Conservation (phyloP, 2,113 vertebrate genomes). For the Istiophorus platypterus region DNA sequence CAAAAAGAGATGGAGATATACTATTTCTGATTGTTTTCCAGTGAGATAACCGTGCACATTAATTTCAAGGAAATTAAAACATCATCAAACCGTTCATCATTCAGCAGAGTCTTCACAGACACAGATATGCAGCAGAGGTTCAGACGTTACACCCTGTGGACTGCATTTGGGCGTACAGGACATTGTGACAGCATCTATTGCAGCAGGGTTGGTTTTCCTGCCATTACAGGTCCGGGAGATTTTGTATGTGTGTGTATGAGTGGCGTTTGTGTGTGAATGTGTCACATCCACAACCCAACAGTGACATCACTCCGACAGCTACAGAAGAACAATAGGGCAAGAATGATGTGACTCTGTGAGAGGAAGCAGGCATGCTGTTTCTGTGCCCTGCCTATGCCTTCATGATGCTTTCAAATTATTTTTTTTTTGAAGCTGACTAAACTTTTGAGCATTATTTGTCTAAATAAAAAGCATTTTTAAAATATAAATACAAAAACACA, state of each 20-base stretch:
- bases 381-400: conserved; percentile 54
- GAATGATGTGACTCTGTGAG: conserved; percentile 70
- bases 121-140: background rate
- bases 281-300: conserved; percentile 67
- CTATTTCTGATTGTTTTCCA: background rate
- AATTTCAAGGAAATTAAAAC: background rate
- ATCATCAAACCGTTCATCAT: background rate
- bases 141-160: conserved; percentile 31
- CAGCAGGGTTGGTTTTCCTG: conserved; percentile 61
- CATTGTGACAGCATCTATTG: conserved; percentile 41
- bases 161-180: conserved; percentile 48
- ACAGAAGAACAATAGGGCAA: conserved; percentile 78
- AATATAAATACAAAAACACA: background rate
- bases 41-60: background rate
- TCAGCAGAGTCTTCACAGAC: background rate
- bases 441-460: background rate
- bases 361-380: conserved; percentile 77
- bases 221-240: conserved; percentile 42
- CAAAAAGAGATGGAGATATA: background rate
- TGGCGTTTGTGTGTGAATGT: conserved; percentile 26
- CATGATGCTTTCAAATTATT: conserved; percentile 13
- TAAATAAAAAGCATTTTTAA: background rate
- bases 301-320: conserved; percentile 77
- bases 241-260: conserved; percentile 23
- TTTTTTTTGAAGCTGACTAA: conserved; percentile 27